Percentiles rank a stretch among this genome's conserved stretches.
Conservation (phyloP, 2,113 vertebrate genomes). For the Grammomys surdaster region DNA sequence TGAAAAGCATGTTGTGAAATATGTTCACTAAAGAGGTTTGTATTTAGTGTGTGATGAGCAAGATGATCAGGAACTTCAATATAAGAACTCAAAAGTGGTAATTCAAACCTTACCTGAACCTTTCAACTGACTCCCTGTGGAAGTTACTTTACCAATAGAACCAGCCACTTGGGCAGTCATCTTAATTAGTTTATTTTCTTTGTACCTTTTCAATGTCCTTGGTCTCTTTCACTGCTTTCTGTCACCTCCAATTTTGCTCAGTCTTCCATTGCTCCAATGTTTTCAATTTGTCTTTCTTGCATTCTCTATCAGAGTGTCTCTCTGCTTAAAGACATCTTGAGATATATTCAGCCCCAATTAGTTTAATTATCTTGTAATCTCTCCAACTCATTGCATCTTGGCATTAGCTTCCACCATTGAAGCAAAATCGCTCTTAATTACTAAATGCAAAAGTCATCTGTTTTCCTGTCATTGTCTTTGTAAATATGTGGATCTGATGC, state of each 20-base stretch:
- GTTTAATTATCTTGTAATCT: constrained; percentile 47
- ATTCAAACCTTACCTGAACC: neutral
- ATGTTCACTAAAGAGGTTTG: neutral
- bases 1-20: constrained; percentile 59
- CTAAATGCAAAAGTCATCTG: neutral
- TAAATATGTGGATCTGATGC: neutral
- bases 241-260: neutral
- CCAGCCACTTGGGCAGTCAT: neutral
- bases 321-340: neutral
- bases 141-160: constrained; percentile 15
- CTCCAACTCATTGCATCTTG: constrained; percentile 38
- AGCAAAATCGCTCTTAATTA: constrained; percentile 40
- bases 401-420: neutral
- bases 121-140: neutral
- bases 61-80: neutral
- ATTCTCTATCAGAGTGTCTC: neutral
- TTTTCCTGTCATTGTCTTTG: constrained; percentile 1
- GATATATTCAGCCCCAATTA: constrained; percentile 13
- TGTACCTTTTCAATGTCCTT: neutral
- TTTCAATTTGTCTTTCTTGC: constrained; percentile 47
- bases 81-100: neutral
- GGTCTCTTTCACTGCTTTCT: neutral
- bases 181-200: neutral
- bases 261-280: constrained; percentile 10
- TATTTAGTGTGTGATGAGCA: neutral